phyloP scores from a whole-genome alignment of 2,797 vertebrate genomes.

The Triplophysa bombifrons region DNA sequence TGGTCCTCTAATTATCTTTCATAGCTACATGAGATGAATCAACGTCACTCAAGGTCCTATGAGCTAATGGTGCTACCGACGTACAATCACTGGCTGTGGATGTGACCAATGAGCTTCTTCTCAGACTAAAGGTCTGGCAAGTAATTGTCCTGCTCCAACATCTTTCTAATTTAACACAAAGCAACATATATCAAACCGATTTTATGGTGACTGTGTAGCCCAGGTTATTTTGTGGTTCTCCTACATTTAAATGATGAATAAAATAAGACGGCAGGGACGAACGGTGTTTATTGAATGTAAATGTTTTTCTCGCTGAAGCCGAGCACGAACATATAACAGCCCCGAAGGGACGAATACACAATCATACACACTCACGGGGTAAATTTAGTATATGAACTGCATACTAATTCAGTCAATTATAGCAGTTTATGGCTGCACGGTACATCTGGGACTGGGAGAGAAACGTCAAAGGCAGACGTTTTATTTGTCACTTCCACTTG shows the following conservation, averaged over 20 bases:
- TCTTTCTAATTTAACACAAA: background rate
- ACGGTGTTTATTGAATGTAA: conserved; percentile 6
- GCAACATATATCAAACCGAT: background rate
- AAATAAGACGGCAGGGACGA: background rate
- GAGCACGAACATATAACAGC: background rate
- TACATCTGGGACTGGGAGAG: background rate
- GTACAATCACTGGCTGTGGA: background rate
- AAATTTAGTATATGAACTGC: background rate
- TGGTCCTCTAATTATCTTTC: background rate
- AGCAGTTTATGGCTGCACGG: background rate
- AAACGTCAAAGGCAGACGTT: background rate
- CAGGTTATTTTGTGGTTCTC: background rate
- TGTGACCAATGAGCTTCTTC: background rate
- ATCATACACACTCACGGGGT: background rate
- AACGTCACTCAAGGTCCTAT: background rate
- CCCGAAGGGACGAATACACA: conserved; percentile 7
- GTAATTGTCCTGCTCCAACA: background rate
- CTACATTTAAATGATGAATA: background rate
- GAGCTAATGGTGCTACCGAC: background rate
- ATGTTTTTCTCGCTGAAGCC: conserved; percentile 2
- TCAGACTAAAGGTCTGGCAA: background rate
- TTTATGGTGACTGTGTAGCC: background rate
- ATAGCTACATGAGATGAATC: background rate
- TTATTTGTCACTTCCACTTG: background rate
- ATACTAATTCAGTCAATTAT: background rate